Percentiles rank a stretch among this genome's conserved stretches.
Conservation (phyloP, 2,797 vertebrate species). For the Typhlichthys subterraneus region DNA sequence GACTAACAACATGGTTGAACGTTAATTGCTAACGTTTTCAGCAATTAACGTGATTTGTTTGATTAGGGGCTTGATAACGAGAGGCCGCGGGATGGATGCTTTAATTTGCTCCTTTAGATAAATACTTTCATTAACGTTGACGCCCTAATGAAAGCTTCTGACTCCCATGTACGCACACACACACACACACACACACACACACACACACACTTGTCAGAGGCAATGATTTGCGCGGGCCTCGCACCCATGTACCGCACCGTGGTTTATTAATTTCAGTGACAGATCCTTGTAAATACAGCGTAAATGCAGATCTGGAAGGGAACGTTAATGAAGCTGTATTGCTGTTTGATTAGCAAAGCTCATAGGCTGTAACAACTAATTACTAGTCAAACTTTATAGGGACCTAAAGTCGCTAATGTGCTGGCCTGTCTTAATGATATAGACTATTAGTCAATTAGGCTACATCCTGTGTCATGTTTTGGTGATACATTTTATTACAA, state of each 20-base stretch:
- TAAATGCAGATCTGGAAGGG: not conserved
- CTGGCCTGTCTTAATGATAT: too few relatives aligned
- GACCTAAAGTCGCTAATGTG: not conserved
- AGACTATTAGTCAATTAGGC: too few relatives aligned
- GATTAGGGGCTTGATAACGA: conserved; percentile 48
- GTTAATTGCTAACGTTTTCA: conserved; percentile 45
- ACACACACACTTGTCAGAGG: not conserved
- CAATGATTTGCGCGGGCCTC: too few relatives aligned
- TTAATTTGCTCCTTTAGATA: conserved; percentile 46
- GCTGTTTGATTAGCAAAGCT: not conserved
- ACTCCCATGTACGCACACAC: conserved; percentile 11
- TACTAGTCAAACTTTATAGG: too few relatives aligned
- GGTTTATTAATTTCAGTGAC: too few relatives aligned
- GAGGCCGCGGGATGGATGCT: conserved; percentile 17
- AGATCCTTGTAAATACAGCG: too few relatives aligned
- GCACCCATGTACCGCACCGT: too few relatives aligned
- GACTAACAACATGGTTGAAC: conserved; percentile 4
- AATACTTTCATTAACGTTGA: conserved; percentile 43
- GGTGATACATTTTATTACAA: too few relatives aligned
- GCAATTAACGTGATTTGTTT: conserved; percentile 44
- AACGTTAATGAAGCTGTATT: not conserved
- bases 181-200: conserved; percentile 6
- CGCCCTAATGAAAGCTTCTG: not conserved
- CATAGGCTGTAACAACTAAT: not conserved
- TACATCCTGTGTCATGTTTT: too few relatives aligned